Base-by-base conservation (phyloP, 2,888 invertebrate genomes). In the Callyntrura sp. region DNA sequence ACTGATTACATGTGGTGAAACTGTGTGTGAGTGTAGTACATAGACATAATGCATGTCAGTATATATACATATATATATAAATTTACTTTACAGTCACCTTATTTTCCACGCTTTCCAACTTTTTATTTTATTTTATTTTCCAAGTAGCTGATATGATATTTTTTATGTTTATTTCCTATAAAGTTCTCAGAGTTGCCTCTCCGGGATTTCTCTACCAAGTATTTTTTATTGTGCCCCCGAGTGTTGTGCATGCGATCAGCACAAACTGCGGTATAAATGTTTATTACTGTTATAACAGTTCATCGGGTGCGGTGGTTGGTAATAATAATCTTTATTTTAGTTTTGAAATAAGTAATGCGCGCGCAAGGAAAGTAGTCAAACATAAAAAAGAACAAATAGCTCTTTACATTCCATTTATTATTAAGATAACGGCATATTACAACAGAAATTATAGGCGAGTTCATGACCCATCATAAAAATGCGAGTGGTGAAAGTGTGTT, bases 351-450 rank as follows among this genome's bases (percentile, higher is more conserved):
- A 14, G 17, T 68, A 68, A 68, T 8, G 43, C 25, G 25, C 62
- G 43, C n/a, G n/a, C n/a, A n/a, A n/a, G 68, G 43, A 68, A 35
- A 12, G 20, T 35, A 68, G 68, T 68, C 20, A 48, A 76, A 85
- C 57, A 76, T 73, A 55, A 85, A 84, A n/a, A 57, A 73, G 85
- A 85, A 85, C 85, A 85, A 85, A 85, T 85, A 76, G 76, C 57
- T 62, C 28, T 55, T 55, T 43, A 23, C 23, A 35, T 70, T 48
- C 25, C 83, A 48, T 57, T 45, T 25, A 83, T 51, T 83, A 83
- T 51, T 25, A 28, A 70, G 45, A 84, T 70, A 84, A 60, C 76
- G 25, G 76, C 48, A 48, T 48, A 76, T 76, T 76, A 76, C 23
- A 23, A n/a, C 25, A 35, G 6, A 12, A 28, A 68, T 84, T 85